Evolutionary conservation across 2,797 vertebrate species (phyloP), one percentile per base, ranked within the genome.

Genomic region (Scleropages formosus): DNA sequence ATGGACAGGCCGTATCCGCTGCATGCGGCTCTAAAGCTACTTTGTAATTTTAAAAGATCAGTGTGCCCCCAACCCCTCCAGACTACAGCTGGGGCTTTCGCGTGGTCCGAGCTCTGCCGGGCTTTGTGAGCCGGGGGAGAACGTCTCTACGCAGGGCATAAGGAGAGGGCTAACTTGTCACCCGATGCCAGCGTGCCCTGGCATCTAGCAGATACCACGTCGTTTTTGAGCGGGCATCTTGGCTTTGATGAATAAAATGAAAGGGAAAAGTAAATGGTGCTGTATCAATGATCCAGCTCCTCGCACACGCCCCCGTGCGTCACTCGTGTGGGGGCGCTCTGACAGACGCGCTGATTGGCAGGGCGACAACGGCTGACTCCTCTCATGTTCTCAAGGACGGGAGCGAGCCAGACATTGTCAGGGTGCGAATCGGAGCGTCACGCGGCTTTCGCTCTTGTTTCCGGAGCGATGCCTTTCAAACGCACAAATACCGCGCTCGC

Each of bases 261-360:
- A 79, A 73, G 75, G 80, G 78, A 78, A 80, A 78, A 77, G 61
- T 75, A 80, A 80, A 80, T 76, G 75, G 72, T 78, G 74, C 73
- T 56, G 56, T 73, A 80, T 80, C 81, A 80, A 76, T 82, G 81
- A 74, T 53, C 63, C 22, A n/a, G 59, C 75, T 51, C 16, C 20
- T 39, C n/a, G 39, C 31, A 6, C 16, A 10, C 77, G 51, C 59
- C 78, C 67, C 59, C 69, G 65, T n/a, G 16, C 64, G 47, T 47
- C 53, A 11, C 18, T 51, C 67, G 27, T 12, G 8, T 13, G n/a
- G 22, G 2, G 47, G 46, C 26, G 20, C 10, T 61, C 31, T 24
- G 53, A 73, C 62, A 24, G 59, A 49, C 71, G 61, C 27, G 47
- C 60, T 44, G 63, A 59, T 65, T 60, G 47, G 67, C 53, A 68